Evolutionary conservation across 2,113 vertebrate genomes (phyloP).

Genomic region (Gambusia holbrooki): DNA sequence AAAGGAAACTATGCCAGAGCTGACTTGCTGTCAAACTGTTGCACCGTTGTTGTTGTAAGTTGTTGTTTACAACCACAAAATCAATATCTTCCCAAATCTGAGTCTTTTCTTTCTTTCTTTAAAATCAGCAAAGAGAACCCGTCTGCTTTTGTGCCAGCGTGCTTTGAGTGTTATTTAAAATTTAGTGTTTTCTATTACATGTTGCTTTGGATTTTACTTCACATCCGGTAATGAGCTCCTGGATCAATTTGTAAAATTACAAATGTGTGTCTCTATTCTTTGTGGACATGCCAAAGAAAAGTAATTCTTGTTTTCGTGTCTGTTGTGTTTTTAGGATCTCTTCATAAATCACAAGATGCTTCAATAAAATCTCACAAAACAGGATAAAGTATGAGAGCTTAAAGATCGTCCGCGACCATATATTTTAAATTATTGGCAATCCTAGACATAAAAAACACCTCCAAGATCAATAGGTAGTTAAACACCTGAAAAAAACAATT

Average conservation of each 20-base stretch:
- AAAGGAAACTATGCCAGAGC: not conserved
- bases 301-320: not conserved
- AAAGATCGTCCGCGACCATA: not conserved
- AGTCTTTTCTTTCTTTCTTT: not conserved
- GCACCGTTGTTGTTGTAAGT: not conserved
- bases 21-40: constrained; percentile 6
- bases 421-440: not conserved
- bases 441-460: not conserved
- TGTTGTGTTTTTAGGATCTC: not conserved
- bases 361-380: not conserved
- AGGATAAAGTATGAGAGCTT: not conserved
- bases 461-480: too few species aligned
- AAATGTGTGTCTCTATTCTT: constrained; percentile 17
- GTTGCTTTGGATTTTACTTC: constrained; percentile 23
- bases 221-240: constrained; percentile 43
- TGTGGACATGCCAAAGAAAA: constrained; percentile 23
- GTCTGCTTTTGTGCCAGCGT: constrained; percentile 15
- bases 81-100: constrained; percentile 23
- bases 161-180: constrained; percentile 49
- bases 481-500: not conserved
- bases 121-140: not conserved
- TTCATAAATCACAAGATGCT: not conserved
- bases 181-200: constrained; percentile 44
- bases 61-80: constrained; percentile 11
- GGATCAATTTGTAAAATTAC: constrained; percentile 27